phyloP scores from a whole-genome alignment of 1,140 invertebrate genomes.

The Drosophila seguyi region DNA sequence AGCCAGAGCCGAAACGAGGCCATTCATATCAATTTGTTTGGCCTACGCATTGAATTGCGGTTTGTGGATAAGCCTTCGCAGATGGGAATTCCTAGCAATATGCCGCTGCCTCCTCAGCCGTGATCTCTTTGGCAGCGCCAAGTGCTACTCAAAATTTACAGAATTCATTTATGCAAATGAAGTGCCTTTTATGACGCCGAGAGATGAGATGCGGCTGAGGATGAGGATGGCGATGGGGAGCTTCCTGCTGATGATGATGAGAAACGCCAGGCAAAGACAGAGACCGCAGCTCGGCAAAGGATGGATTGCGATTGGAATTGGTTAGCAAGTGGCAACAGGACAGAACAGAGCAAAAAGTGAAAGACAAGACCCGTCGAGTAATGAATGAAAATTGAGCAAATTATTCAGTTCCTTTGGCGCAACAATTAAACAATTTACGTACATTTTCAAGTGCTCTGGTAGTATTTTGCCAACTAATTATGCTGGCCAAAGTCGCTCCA shows the following conservation, averaged over 20 bases:
- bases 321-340: conserved; percentile 24
- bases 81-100: conserved; percentile 34
- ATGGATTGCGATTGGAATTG: conserved; percentile 3
- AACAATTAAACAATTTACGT: conserved; percentile 81
- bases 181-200: conserved; percentile 72
- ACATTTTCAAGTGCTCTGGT: conserved; percentile 56
- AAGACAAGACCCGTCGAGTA: conserved; percentile 41
- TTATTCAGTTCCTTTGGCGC: conserved; percentile 74
- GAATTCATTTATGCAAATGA: conserved; percentile 83
- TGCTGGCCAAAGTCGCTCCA: conserved; percentile 12
- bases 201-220: conserved; percentile 50
- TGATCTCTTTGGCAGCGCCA: conserved; percentile 51
- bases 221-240: conserved; percentile 17
- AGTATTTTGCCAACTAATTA: conserved; percentile 77
- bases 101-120: conserved; percentile 8
- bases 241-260: conserved; percentile 14
- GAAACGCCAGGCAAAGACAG: conserved; percentile 16
- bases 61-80: conserved; percentile 62
- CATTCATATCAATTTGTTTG: conserved; percentile 78
- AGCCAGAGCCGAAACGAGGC: conserved; percentile 40
- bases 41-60: conserved; percentile 77
- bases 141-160: conserved; percentile 81
- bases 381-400: conserved; percentile 77
- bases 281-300: conserved; percentile 24
- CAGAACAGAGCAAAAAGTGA: conserved; percentile 8